Percentiles rank a stretch among this genome's conserved stretches.
Conservation (phyloP, 1,140 invertebrate species). For the Pemphigus obesinymphae region DNA sequence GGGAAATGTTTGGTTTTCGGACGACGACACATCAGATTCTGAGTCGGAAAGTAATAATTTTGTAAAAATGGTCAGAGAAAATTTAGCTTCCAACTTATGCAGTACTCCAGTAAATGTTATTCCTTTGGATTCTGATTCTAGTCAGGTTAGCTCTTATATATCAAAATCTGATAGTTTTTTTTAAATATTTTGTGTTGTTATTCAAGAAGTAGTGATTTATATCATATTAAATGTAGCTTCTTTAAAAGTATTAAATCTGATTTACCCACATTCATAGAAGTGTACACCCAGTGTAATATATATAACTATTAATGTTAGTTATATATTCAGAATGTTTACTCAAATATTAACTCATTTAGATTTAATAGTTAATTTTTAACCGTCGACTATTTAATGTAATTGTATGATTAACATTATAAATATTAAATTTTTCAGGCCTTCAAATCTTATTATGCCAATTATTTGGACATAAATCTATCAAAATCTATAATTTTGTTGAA, state of each 20-base stretch:
- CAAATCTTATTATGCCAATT: no score
- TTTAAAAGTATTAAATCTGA: background rate
- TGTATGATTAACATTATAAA: no score
- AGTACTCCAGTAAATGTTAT: background rate
- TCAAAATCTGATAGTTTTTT: no score
- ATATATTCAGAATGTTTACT: background rate
- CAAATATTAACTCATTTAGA: no score
- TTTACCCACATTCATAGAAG: background rate
- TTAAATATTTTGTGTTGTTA: no score
- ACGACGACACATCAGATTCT: background rate
- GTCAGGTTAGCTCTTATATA: background rate
- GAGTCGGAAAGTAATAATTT: background rate
- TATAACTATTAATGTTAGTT: no score
- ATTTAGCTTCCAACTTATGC: background rate
- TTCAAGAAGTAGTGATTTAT: background rate
- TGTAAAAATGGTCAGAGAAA: background rate
- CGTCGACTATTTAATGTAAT: no score
- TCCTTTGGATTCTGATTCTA: background rate
- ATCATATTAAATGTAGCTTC: background rate
- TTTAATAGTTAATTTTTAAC: no score
- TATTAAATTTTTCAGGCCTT: no score
- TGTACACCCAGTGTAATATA: background rate
- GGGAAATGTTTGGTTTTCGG: background rate
- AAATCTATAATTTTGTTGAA: no score
- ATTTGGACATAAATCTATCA: no score